Conservation (phyloP, 2,113 vertebrate genomes). For the Cromileptes altivelis region DNA sequence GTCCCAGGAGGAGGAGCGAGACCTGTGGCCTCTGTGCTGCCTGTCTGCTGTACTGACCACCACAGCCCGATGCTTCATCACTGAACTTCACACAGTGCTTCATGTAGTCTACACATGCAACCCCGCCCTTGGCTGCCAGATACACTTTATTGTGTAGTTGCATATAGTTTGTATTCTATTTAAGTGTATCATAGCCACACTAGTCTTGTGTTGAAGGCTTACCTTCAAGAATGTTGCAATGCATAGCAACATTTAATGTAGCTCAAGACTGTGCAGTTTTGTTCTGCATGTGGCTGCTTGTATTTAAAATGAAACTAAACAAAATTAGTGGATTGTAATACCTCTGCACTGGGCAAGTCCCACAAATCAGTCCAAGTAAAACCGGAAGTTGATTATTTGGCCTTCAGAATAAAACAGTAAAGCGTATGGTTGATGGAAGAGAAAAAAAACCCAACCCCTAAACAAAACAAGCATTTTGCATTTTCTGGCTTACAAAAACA, state of each 20-base stretch:
- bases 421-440: background rate
- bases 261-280: background rate
- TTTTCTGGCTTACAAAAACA: background rate
- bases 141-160: background rate
- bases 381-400: background rate
- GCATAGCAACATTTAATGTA: background rate
- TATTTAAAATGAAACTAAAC: background rate
- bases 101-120: background rate
- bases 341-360: conserved; percentile 9
- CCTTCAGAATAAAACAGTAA: conserved; percentile 46
- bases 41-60: background rate
- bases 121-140: background rate
- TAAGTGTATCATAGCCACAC: background rate
- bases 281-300: background rate
- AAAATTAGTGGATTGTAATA: conserved; percentile 23
- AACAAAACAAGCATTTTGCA: background rate
- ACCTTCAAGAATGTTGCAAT: background rate
- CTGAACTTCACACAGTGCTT: background rate
- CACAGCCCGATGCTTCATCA: background rate
- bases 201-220: background rate
- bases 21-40: conserved; percentile 20
- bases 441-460: too few species aligned
- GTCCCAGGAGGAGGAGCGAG: background rate
- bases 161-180: background rate
- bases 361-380: rapidly evolving